Evolutionary conservation across 2,113 vertebrate genomes (phyloP).

Genomic region (Stomatorhinus ivindoensis): DNA sequence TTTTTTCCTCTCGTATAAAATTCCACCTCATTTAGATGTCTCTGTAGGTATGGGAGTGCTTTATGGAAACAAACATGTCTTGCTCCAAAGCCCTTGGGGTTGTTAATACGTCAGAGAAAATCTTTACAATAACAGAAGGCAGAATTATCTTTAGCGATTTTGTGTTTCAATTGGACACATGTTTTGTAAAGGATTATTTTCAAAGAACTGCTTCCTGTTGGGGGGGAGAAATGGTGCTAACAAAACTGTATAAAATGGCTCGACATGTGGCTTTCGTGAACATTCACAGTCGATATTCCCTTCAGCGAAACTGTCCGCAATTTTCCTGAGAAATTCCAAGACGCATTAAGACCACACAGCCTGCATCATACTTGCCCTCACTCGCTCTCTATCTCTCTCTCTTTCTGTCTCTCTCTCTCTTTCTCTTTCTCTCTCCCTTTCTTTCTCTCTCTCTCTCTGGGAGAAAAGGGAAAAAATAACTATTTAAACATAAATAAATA

Average conservation of each 20-base stretch:
- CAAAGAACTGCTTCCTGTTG: constrained; percentile 24
- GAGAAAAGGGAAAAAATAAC: not conserved
- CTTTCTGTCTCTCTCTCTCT: not conserved
- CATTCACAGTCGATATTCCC: constrained; percentile 9
- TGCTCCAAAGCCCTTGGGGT: constrained; percentile 23
- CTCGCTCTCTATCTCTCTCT: not conserved
- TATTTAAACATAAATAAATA: not conserved
- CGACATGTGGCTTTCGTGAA: constrained; percentile 19
- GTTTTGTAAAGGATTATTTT: constrained; percentile 40
- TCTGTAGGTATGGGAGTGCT: constrained; percentile 56
- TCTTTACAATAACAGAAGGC: not conserved
- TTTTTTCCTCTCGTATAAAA: constrained; percentile 53
- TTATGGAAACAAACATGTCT: constrained; percentile 31
- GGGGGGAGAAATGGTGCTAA: not conserved
- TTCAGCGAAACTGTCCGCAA: not conserved
- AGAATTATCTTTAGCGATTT: not conserved
- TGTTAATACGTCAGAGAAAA: constrained; percentile 26
- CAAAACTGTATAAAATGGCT: constrained; percentile 30
- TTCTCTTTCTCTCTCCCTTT: not conserved
- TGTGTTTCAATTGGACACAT: constrained; percentile 3
- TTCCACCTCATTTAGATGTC: constrained; percentile 45
- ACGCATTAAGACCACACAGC: not conserved
- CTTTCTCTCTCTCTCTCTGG: not conserved
- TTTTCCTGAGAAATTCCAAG: constrained; percentile 7
- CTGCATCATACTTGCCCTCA: not conserved